A percentile compares a stretch with the other conserved stretches of the same genome.
Conservation (phyloP, 2,113 vertebrate genomes). For the Gyps fulvus region DNA sequence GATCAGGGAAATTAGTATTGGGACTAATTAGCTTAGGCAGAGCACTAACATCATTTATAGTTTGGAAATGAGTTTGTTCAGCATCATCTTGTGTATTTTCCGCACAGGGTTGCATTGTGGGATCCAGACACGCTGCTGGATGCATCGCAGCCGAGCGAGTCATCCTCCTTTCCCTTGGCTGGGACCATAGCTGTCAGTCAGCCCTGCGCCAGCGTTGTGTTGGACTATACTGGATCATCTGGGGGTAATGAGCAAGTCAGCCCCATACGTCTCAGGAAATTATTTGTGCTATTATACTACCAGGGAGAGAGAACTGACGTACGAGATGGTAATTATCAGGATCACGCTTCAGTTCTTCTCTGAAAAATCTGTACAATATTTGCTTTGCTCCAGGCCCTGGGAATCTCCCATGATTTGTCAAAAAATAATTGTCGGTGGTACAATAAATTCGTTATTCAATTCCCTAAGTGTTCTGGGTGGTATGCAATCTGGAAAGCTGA, state of each 20-base stretch:
- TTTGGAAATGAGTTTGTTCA: background rate
- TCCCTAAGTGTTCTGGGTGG: constrained; percentile 11
- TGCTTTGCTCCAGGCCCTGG: constrained; percentile 53
- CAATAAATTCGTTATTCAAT: constrained; percentile 40
- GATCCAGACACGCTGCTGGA: background rate
- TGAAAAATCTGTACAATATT: constrained; percentile 39
- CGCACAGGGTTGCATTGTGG: background rate
- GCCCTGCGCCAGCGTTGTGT: accelerated
- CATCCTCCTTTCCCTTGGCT: background rate
- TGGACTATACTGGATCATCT: background rate
- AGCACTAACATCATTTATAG: background rate
- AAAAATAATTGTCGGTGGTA: constrained; percentile 46
- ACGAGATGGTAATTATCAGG: background rate
- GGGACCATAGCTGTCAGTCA: background rate
- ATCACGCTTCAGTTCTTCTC: constrained; percentile 3
- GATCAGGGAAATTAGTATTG: background rate
- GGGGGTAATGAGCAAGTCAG: background rate
- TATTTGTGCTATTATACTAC: background rate
- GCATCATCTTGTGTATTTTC: background rate
- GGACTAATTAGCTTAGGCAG: background rate
- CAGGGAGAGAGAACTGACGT: constrained; percentile 4
- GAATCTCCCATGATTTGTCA: constrained; percentile 61
- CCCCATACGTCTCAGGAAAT: background rate
- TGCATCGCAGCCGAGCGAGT: accelerated
- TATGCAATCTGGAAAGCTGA: constrained; percentile 7